Evolutionary conservation across 2,113 vertebrate genomes (phyloP), one percentile per base, ranked within the genome.

Genomic region (Xiphias gladius): DNA sequence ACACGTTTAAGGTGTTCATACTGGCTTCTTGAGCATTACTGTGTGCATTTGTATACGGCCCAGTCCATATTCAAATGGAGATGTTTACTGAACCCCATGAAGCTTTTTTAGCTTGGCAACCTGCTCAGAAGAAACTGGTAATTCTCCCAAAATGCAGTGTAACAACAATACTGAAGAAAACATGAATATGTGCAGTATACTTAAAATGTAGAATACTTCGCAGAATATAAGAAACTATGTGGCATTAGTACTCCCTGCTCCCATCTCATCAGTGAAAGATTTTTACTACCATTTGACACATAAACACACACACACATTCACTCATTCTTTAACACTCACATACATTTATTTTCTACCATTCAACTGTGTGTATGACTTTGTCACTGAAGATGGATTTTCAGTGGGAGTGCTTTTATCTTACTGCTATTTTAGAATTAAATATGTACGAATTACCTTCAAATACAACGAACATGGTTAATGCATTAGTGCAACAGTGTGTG

Each of bases 381-480:
- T 39, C 8, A 22, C 78, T 62, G 17, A 50, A 59, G 50, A 79
- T 65, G 46, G 8, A 66, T 76, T 80, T 84, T 79, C 52, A 65
- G 57, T 57, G 52, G 22, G 73, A 69, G 67, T 2, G 20, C 79
- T 80, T 84, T 75, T 66, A 82, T 82, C 71, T 32, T 19, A 62
- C 71, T 52, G 67, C 20, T 84, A 48, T 81, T 88, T 82, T 58
- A 13, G n/a, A 66, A 86, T 88, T 84, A 91, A 86, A 88, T 84
- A 89, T 90, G 85, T 73, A 89, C 41, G 78, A 86, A 84, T 82
- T 80, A 90, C 62, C 76, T 72, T 80, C 7, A 74, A 78, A 92
- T 87, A 77, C 79, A 77, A 79, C 86, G 87, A 89, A 93, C 92
- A 93, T 84, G 86, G 86, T 82, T 92, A 87, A 76, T 88, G 90